These are phyloP conservation scores for Tyto alba DNA, from an alignment of 2,113 vertebrate species.

Conservation along the genomic window DNA sequence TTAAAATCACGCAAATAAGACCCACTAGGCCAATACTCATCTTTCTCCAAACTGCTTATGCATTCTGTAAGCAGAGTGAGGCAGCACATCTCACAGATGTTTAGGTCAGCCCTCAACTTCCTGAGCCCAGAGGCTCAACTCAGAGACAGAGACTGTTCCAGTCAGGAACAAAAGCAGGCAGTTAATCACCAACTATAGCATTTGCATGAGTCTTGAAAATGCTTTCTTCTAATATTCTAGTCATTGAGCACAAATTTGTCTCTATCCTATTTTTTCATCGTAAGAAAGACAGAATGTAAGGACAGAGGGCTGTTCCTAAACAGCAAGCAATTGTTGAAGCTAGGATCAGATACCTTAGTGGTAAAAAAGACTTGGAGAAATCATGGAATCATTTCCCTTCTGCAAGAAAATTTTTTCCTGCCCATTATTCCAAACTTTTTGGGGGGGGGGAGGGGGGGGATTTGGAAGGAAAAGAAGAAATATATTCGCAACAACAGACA, in stretches of 20 bases:
- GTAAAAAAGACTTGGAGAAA: background rate
- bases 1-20: background rate
- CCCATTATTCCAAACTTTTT: background rate
- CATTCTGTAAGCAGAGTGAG: background rate
- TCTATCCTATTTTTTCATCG: background rate
- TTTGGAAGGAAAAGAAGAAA: background rate
- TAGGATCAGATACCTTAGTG: background rate
- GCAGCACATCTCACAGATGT: background rate
- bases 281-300: background rate
- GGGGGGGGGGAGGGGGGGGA: background rate
- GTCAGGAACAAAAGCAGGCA: background rate
- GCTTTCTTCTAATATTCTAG: background rate
- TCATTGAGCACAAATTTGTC: background rate
- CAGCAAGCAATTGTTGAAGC: background rate
- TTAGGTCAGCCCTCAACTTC: background rate
- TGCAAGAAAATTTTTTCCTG: background rate
- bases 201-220: background rate
- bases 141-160: background rate
- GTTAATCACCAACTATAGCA: background rate
- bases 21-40: accelerated
- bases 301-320: background rate
- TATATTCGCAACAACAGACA: background rate
- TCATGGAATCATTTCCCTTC: background rate
- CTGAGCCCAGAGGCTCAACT: background rate
- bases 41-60: background rate